Percentiles rank a stretch among this genome's conserved stretches.
These are phyloP conservation scores for Nephila pilipes DNA, from an alignment of 1,140 invertebrate genomes.

Conservation along the genomic window DNA sequence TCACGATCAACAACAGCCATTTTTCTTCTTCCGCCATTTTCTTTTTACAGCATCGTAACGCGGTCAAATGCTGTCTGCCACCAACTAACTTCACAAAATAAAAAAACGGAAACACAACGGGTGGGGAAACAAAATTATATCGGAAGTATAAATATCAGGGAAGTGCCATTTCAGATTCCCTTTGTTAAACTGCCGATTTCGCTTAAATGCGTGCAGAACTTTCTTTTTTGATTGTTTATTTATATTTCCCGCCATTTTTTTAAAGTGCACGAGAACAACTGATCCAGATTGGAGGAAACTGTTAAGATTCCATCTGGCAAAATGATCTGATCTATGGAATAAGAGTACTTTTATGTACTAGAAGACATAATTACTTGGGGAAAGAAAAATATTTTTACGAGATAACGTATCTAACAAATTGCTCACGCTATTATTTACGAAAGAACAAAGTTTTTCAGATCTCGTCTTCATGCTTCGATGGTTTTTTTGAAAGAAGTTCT, in stretches of 20 bases:
- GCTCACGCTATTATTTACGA: slow-evolving; percentile 32
- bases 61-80: not conserved
- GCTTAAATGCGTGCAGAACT: slow-evolving; percentile 1
- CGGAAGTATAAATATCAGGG: slow-evolving; percentile 42
- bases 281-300: not conserved
- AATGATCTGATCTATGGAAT: not conserved
- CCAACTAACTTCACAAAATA: not conserved
- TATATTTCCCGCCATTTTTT: slow-evolving; percentile 21
- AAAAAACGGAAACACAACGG: not conserved
- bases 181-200: slow-evolving; percentile 20
- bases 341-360: not conserved
- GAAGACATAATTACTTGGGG: slow-evolving; percentile 9
- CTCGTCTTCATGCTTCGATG: slow-evolving; percentile 25
- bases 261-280: not conserved
- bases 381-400: not conserved
- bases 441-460: slow-evolving; percentile 35
- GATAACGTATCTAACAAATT: slow-evolving; percentile 22
- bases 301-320: not conserved
- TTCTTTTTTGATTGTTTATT: slow-evolving; percentile 7
- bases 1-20: not conserved
- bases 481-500: slow-evolving; percentile 35
- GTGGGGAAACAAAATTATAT: slow-evolving; percentile 29
- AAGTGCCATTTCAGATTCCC: not conserved
- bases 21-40: slow-evolving; percentile 1
- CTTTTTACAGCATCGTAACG: slow-evolving; percentile 12